A percentile compares a stretch with the other conserved stretches of the same genome.
Conservation (phyloP, 2,113 vertebrate species). For the Crotophaga sulcirostris region DNA sequence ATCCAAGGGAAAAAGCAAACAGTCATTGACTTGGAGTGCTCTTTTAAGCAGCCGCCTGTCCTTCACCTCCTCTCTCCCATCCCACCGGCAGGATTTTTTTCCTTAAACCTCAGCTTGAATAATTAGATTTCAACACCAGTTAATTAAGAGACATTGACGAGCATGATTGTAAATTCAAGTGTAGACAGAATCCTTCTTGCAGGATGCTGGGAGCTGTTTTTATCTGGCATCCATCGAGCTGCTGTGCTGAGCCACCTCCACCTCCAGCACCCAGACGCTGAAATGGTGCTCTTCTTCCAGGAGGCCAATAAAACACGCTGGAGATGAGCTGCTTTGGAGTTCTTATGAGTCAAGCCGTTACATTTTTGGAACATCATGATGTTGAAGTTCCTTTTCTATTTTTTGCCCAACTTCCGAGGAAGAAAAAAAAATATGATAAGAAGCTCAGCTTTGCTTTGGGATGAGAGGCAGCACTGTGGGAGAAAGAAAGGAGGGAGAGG, state of each 20-base stretch:
- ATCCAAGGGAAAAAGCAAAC: not conserved
- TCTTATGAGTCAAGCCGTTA: conserved; percentile 67
- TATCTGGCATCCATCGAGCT: conserved; percentile 8
- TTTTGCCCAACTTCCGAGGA: conserved; percentile 47
- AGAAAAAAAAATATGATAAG: not conserved
- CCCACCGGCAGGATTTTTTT: not conserved
- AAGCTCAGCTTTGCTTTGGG: conserved; percentile 4
- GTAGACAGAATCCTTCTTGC: not conserved
- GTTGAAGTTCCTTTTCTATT: conserved; percentile 70
- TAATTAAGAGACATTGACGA: conserved; percentile 19
- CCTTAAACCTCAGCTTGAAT: not conserved
- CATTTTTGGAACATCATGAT: conserved; percentile 73
- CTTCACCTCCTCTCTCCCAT: not conserved
- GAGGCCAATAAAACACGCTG: conserved; percentile 50
- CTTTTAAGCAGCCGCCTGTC: not conserved
- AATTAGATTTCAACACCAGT: not conserved
- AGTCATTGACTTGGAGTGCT: not conserved
- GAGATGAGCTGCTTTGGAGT: conserved; percentile 62
- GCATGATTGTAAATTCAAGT: not conserved
- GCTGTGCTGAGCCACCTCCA: conserved; percentile 55
- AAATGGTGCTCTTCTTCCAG: conserved; percentile 45
- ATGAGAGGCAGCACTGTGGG: not conserved
- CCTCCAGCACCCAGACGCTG: conserved; percentile 45
- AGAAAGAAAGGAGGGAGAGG: not conserved
- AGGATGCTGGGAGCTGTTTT: conserved; percentile 46